Conservation (phyloP, 2,113 vertebrate species). For the Leucopsar rothschildi region DNA sequence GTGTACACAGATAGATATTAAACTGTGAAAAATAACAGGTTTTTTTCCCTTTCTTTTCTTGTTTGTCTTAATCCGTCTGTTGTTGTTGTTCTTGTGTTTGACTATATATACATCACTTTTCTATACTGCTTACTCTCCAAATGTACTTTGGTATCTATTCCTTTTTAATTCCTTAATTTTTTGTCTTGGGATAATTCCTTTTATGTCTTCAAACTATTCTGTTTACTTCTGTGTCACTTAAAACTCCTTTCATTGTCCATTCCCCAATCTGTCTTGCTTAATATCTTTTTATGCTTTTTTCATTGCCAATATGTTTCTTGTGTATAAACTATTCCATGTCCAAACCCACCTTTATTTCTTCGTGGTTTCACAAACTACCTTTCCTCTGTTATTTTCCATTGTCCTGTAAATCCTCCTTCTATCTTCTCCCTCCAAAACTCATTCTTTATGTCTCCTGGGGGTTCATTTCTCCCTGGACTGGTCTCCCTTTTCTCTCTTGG, state of each 20-base stretch:
- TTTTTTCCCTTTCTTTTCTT: slow-evolving; percentile 75
- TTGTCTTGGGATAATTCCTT: slow-evolving; percentile 17
- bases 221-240: not conserved
- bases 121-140: not conserved
- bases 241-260: not conserved
- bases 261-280: not conserved
- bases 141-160: not conserved
- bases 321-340: not conserved
- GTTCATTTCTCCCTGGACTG: slow-evolving; percentile 48
- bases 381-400: not conserved
- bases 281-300: not conserved
- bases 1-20: slow-evolving; percentile 66
- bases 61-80: slow-evolving; percentile 65
- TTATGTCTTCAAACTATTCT: not conserved
- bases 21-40: slow-evolving; percentile 73
- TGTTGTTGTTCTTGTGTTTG: slow-evolving; percentile 24
- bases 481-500: slow-evolving; percentile 57
- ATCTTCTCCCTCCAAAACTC: not conserved
- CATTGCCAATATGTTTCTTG: not conserved
- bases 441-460: slow-evolving; percentile 21
- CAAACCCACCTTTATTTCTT: not conserved
- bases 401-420: not conserved
- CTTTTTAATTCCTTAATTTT: not conserved
- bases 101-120: not conserved
- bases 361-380: slow-evolving; percentile 15